A percentile compares a stretch with the other conserved stretches of the same genome.
Conservation (phyloP, 2,888 invertebrate species). For the Amitus sp. region DNA sequence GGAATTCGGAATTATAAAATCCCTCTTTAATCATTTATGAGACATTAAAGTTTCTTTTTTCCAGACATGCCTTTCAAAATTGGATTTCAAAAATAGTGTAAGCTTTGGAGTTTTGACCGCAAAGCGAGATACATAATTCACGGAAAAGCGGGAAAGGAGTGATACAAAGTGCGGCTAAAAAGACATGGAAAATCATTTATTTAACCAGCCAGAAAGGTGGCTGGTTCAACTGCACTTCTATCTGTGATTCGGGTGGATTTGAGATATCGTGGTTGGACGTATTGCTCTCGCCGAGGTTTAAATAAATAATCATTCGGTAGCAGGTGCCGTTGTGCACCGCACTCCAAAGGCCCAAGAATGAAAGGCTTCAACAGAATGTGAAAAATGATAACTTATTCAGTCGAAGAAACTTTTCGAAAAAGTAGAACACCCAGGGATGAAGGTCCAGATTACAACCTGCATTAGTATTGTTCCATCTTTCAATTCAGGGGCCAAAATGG, state of each 20-base stretch:
- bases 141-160: background rate
- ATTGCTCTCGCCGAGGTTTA: slow-evolving; percentile 24
- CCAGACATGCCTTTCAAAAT: slow-evolving; percentile 18
- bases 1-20: too few species aligned
- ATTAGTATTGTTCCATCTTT: too few species aligned
- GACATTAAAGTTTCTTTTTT: too few species aligned
- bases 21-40: too few species aligned
- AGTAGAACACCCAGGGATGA: slow-evolving; percentile 1
- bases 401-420: background rate
- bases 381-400: background rate
- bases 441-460: background rate
- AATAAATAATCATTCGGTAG: slow-evolving; percentile 35
- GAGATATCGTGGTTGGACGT: slow-evolving; percentile 30
- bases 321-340: slow-evolving; percentile 29
- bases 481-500: too few species aligned
- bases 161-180: slow-evolving; percentile 4
- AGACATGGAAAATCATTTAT: slow-evolving; percentile 27
- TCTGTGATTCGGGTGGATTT: slow-evolving; percentile 33
- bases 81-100: slow-evolving; percentile 24
- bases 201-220: slow-evolving; percentile 18
- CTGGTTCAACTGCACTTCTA: slow-evolving; percentile 23
- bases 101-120: slow-evolving; percentile 24
- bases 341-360: slow-evolving; percentile 18
- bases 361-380: background rate
- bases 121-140: slow-evolving; percentile 23